Evolutionary conservation across 2,888 invertebrate species (phyloP).

Genomic region (Stenodema calcarata): DNA sequence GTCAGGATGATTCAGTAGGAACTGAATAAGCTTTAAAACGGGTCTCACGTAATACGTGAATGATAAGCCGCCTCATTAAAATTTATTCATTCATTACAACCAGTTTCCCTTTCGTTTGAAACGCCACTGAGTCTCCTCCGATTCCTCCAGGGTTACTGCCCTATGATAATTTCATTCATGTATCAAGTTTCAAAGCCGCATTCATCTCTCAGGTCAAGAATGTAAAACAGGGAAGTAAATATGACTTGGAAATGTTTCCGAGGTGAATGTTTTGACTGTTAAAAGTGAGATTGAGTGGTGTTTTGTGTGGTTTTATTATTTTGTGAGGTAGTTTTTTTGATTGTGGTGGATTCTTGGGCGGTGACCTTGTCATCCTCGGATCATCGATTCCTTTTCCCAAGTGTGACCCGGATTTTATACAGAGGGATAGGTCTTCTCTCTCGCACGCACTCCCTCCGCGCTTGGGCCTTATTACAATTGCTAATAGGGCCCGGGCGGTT

Average conservation of each 20-base stretch:
- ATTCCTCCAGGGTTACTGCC: slow-evolving; percentile 34
- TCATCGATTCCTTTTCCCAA: slow-evolving; percentile 47
- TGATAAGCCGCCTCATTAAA: slow-evolving; percentile 39
- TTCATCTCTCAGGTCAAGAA: slow-evolving; percentile 44
- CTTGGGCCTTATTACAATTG: slow-evolving; percentile 59
- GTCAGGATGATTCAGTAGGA: background rate
- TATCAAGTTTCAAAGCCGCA: slow-evolving; percentile 42
- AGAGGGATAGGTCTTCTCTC: slow-evolving; percentile 52
- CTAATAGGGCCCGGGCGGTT: slow-evolving; percentile 57
- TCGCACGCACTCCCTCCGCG: slow-evolving; percentile 53
- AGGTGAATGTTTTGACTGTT: background rate
- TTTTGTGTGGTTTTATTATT: background rate
- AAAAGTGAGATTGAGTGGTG: background rate
- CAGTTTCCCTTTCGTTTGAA: slow-evolving; percentile 41
- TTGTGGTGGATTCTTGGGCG: background rate
- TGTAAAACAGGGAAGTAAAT: slow-evolving; percentile 37
- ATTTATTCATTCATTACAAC: slow-evolving; percentile 46
- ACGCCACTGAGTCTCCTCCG: background rate
- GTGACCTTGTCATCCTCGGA: slow-evolving; percentile 46
- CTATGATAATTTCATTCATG: slow-evolving; percentile 48
- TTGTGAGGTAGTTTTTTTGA: background rate
- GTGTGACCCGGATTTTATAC: slow-evolving; percentile 57
- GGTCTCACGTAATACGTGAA: slow-evolving; percentile 39
- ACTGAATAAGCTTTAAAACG: slow-evolving; percentile 26
- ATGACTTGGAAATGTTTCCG: slow-evolving; percentile 33